A percentile compares a stretch with the other conserved stretches of the same genome.
These are phyloP conservation scores for Acanthosoma haemorrhoidale DNA, from an alignment of 2,888 invertebrate species.

Conservation along the genomic window DNA sequence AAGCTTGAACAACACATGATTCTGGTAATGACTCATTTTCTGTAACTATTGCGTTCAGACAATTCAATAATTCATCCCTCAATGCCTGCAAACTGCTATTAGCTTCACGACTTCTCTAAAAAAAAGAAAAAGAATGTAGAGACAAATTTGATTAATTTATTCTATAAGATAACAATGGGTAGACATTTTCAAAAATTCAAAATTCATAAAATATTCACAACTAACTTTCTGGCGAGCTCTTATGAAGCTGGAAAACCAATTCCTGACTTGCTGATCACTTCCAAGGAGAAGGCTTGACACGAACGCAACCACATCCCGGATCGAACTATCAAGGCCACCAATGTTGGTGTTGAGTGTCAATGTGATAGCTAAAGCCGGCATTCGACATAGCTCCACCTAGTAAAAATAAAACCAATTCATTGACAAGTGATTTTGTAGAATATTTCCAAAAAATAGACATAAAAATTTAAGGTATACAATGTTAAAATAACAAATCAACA, in stretches of 20 bases:
- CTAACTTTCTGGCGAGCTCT: conserved; percentile 71
- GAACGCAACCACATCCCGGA: conserved; percentile 64
- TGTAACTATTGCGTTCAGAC: conserved; percentile 61
- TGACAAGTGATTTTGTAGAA: neutral
- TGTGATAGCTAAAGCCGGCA: conserved; percentile 58
- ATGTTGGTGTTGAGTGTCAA: conserved; percentile 42
- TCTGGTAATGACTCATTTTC: conserved; percentile 58
- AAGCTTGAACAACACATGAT: conserved; percentile 72
- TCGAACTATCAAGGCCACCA: conserved; percentile 31
- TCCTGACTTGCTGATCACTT: conserved; percentile 80
- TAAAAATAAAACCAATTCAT: conserved; percentile 26
- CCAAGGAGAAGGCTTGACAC: conserved; percentile 84
- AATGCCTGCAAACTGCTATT: conserved; percentile 63
- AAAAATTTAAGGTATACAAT: neutral
- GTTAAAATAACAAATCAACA: neutral
- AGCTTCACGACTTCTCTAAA: conserved; percentile 65
- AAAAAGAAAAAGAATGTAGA: conserved; percentile 12
- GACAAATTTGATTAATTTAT: neutral
- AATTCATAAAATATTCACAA: neutral
- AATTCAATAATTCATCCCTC: conserved; percentile 68
- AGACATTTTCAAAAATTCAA: neutral
- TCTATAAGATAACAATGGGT: neutral
- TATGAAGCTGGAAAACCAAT: conserved; percentile 90
- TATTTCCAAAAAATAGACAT: neutral
- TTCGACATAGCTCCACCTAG: conserved; percentile 71